These are phyloP conservation scores for Chelidonichthys spinosus DNA, from an alignment of 2,797 vertebrate species.

Conservation along the genomic window DNA sequence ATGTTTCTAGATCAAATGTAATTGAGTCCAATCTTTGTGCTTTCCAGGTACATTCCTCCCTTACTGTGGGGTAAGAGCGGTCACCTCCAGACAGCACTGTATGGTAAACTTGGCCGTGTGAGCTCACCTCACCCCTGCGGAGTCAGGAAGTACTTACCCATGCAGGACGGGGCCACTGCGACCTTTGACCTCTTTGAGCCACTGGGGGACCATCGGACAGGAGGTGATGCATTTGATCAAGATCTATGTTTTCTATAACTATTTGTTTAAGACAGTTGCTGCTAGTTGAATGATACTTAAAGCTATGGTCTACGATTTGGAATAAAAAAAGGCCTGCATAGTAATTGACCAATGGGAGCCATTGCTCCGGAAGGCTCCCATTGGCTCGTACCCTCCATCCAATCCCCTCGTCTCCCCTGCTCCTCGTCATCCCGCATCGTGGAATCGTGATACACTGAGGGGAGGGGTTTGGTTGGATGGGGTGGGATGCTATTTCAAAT, in stretches of 20 bases:
- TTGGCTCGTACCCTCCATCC: no score
- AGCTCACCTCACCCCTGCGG: slow-evolving; percentile 92
- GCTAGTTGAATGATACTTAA: neutral
- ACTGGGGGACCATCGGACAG: slow-evolving; percentile 88
- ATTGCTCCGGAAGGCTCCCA: no score
- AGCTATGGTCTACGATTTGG: no score
- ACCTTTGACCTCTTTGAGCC: slow-evolving; percentile 99
- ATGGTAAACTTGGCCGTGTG: slow-evolving; percentile 96
- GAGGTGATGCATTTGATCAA: slow-evolving; percentile 83
- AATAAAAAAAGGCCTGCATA: no score
- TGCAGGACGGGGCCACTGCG: slow-evolving; percentile 95
- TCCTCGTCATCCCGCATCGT: no score
- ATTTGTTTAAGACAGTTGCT: neutral
- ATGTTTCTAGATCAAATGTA: slow-evolving; percentile 26
- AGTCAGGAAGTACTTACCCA: slow-evolving; percentile 93
- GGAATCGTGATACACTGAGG: no score
- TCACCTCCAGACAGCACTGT: slow-evolving; percentile 96
- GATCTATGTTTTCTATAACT: neutral
- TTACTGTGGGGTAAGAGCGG: slow-evolving; percentile 98
- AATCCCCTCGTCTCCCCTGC: no score
- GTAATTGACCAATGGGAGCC: no score
- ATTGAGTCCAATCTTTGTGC: neutral
- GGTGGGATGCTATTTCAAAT: no score
- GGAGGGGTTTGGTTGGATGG: no score
- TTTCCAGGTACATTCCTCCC: slow-evolving; percentile 93